These are phyloP conservation scores for Jordanella pulchra DNA, from an alignment of 2,797 vertebrate genomes.

Conservation along the genomic window DNA sequence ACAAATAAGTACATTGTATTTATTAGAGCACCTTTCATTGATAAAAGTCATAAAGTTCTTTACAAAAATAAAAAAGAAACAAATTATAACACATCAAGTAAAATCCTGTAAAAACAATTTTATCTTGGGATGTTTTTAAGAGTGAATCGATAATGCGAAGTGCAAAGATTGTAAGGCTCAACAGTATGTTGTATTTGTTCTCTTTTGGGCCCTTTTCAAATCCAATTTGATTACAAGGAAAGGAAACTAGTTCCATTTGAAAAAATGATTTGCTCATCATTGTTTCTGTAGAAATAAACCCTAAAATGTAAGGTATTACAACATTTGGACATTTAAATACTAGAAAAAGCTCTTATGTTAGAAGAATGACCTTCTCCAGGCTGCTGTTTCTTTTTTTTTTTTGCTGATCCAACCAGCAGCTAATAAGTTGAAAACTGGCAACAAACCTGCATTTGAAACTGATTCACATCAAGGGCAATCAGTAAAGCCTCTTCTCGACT, in stretches of 20 bases:
- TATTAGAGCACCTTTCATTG: too few species aligned
- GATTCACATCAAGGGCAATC: constrained; percentile 72
- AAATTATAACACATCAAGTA: too few species aligned
- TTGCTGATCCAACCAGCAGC: constrained; percentile 21
- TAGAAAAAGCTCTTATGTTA: constrained; percentile 8
- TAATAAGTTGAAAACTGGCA: constrained; percentile 49
- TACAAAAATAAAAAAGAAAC: too few species aligned
- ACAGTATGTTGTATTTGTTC: neutral
- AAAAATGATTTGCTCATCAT: neutral
- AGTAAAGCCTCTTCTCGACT: constrained; percentile 54
- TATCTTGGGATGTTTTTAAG: too few species aligned
- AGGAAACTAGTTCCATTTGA: neutral
- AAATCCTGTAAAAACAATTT: too few species aligned
- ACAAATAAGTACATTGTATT: neutral
- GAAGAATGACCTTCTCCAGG: neutral
- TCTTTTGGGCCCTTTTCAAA: neutral
- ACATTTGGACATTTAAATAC: neutral
- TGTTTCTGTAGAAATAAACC: neutral
- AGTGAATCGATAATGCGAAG: too few species aligned
- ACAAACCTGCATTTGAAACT: constrained; percentile 56
- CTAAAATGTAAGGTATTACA: neutral
- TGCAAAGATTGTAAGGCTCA: neutral
- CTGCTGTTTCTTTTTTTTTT: constrained; percentile 9
- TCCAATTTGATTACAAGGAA: neutral
- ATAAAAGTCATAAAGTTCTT: too few species aligned